Evolutionary conservation across 1,140 invertebrate species (phyloP).

Genomic region (Hylaeus volcanicus): DNA sequence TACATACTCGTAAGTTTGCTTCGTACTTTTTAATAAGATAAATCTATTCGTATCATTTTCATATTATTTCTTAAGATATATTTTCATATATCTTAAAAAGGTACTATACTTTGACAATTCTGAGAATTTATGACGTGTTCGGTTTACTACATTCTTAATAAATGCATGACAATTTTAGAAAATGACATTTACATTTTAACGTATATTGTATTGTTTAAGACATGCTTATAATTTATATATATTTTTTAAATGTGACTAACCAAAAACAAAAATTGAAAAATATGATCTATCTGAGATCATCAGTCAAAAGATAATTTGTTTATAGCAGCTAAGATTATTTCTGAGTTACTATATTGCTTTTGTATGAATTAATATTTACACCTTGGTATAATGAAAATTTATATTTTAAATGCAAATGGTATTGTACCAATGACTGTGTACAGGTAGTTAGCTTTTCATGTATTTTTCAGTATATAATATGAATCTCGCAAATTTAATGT

Average conservation of each 20-base stretch:
- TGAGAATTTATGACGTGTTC: conserved; percentile 8
- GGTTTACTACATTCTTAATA: conserved; percentile 9
- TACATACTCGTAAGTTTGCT: conserved; percentile 22
- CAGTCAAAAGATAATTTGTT: conserved; percentile 55
- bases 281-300: conserved; percentile 56
- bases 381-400: conserved; percentile 42
- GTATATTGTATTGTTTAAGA: conserved; percentile 26
- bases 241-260: conserved; percentile 23
- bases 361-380: conserved; percentile 62
- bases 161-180: conserved; percentile 15
- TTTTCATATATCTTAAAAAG: conserved; percentile 10
- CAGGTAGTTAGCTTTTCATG: conserved; percentile 41
- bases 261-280: conserved; percentile 49
- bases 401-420: conserved; percentile 62
- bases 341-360: conserved; percentile 52
- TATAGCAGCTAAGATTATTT: conserved; percentile 40
- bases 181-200: conserved; percentile 47
- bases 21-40: conserved; percentile 18
- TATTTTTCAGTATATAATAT: conserved; percentile 48
- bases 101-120: conserved; percentile 32
- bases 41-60: conserved; percentile 30
- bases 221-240: conserved; percentile 17
- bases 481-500: conserved; percentile 52
- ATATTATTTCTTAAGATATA: conserved; percentile 39
- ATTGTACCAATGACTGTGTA: conserved; percentile 47